phyloP scores from a whole-genome alignment of 2,113 vertebrate species.

The cat (Felis catus) region F.catus_Fca126_mat1.0 CM031419.1:45329001-45329500 shows the following conservation, averaged over 20 bases:
- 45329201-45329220: not conserved
- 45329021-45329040: too few relatives aligned
- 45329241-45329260: not conserved
- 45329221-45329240: not conserved
- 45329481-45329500: not conserved
- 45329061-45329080: too few relatives aligned
- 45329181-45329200: not conserved
- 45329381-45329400: not conserved
- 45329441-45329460: not conserved
- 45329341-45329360: not conserved
- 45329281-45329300: not conserved
- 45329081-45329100: not conserved
- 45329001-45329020: too few relatives aligned
- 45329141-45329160: not conserved
- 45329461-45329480: not conserved
- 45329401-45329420: not conserved
- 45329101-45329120: not conserved
- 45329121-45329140: not conserved
- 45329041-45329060: too few relatives aligned
- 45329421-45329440: not conserved
- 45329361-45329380: not conserved
- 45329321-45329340: not conserved
- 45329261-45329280: not conserved
- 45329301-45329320: not conserved
- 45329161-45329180: not conserved